These are phyloP conservation scores for Nanorana parkeri DNA, from an alignment of 2,113 vertebrate species.

Conservation along the genomic window DNA sequence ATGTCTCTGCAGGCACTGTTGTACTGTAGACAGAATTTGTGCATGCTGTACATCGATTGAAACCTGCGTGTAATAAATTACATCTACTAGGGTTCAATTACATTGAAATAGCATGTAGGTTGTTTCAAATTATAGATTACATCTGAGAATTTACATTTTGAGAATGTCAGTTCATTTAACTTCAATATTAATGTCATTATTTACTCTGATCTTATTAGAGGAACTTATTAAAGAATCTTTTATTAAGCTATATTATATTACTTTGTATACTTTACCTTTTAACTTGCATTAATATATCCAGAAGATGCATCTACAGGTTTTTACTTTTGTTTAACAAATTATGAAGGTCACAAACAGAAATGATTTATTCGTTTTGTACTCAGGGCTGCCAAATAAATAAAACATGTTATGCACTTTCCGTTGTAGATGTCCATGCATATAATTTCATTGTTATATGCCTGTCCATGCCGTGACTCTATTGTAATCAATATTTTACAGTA, in stretches of 20 bases:
- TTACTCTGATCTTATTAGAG: neutral
- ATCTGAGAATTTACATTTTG: too few relatives aligned
- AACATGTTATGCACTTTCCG: neutral
- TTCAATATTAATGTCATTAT: neutral
- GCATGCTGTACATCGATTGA: too few relatives aligned
- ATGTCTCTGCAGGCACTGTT: too few relatives aligned
- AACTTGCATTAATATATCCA: neutral
- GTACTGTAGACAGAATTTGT: too few relatives aligned
- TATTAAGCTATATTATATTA: neutral
- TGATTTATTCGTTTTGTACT: neutral
- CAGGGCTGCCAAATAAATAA: slow-evolving; percentile 19
- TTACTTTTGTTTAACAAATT: slow-evolving; percentile 7
- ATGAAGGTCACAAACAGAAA: neutral
- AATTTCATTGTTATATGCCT: slow-evolving; percentile 13
- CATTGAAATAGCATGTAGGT: too few relatives aligned
- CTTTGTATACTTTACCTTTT: neutral
- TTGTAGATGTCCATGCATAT: slow-evolving; percentile 23
- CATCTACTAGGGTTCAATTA: too few relatives aligned
- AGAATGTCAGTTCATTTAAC: neutral
- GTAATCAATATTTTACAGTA: neutral
- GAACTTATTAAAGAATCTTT: neutral
- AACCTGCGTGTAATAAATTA: too few relatives aligned
- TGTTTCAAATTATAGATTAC: too few relatives aligned
- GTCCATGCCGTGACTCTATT: neutral
- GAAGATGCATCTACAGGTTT: neutral